Evolutionary conservation across 2,888 invertebrate species (phyloP), one percentile per base, ranked within the genome.

Genomic region (Pomacea canaliculata): DNA sequence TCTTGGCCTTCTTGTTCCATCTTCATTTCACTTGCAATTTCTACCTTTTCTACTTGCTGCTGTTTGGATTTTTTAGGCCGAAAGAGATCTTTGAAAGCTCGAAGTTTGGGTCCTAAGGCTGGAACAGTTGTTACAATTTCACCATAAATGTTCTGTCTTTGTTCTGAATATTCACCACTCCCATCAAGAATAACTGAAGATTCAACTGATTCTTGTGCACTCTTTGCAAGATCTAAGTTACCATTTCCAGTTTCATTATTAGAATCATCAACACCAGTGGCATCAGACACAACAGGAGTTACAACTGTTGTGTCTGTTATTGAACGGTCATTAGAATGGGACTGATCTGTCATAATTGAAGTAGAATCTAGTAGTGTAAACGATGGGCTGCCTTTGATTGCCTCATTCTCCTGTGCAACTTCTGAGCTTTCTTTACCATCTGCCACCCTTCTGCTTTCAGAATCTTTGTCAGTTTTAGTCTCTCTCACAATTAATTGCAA

Each of bases 51-150:
- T 4, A 68, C 67, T 49, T 71, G 70, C 23, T 49, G 19, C 56
- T 67, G 63, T n/a, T 73, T 77, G n/a, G 70, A 66, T 49, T 48
- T 73, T 46, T 70, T 65, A 19, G 68, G 66, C 37, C 66, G 65
- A 63, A 71, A 71, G 46, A 76, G 56, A 59, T 71, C 76, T 37
- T 70, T 70, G 19, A 70, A 60, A 19, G 59, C 71, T 49, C 65
- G 70, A 18, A 71, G 23, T 23, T 67, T 76, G 18, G 76, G 67
- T 67, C 27, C 56, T 18, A 66, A 48, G 8, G 65, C 23, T 56
- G 71, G 67, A 13, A 70, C 63, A 13, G 76, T 76, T 18, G 71
- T 66, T 23, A 72, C 68, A 8, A 72, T 71, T 76, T 69, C 68
- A 48, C 69, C 74, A 27, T 74, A 74, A 9, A 74, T 23, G 65